Conservation (phyloP, 2,113 vertebrate species). For the Rousettus leschenaultii region DNA sequence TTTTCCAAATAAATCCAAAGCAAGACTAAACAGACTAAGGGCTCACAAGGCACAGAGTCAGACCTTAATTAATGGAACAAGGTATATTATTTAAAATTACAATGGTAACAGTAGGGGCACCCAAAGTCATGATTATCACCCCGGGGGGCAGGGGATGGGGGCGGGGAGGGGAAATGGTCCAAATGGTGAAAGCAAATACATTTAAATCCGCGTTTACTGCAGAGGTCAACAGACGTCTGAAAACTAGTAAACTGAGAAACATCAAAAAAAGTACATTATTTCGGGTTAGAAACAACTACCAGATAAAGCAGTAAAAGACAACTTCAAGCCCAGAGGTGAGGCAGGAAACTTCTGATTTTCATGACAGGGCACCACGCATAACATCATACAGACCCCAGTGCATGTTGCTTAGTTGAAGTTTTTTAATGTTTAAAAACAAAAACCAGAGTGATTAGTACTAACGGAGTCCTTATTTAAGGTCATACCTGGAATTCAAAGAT, state of each 20-base stretch:
- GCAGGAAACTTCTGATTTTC: not conserved
- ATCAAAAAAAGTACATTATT: not conserved
- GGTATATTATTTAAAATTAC: not conserved
- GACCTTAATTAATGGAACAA: not conserved
- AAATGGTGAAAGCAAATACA: not conserved
- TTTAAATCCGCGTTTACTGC: not conserved
- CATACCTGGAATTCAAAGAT: slow-evolving; percentile 96
- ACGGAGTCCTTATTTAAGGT: not conserved
- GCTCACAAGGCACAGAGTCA: not conserved
- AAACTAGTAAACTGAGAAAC: not conserved
- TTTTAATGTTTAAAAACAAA: not conserved
- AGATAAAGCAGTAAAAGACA: not conserved
- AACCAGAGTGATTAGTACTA: not conserved
- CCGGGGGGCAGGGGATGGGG: too few species aligned
- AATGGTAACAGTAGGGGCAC: not conserved
- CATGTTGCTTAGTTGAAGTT: not conserved
- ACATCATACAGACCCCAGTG: rapidly evolving
- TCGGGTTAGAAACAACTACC: not conserved
- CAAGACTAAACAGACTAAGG: not conserved
- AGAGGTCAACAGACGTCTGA: not conserved
- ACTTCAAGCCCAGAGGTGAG: not conserved
- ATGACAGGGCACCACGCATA: rapidly evolving
- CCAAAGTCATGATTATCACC: too few species aligned
- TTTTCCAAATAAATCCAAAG: not conserved
- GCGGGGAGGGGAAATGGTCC: not conserved